Evolutionary conservation across 2,113 vertebrate genomes (phyloP).

Genomic region (Oryzias melastigma): DNA sequence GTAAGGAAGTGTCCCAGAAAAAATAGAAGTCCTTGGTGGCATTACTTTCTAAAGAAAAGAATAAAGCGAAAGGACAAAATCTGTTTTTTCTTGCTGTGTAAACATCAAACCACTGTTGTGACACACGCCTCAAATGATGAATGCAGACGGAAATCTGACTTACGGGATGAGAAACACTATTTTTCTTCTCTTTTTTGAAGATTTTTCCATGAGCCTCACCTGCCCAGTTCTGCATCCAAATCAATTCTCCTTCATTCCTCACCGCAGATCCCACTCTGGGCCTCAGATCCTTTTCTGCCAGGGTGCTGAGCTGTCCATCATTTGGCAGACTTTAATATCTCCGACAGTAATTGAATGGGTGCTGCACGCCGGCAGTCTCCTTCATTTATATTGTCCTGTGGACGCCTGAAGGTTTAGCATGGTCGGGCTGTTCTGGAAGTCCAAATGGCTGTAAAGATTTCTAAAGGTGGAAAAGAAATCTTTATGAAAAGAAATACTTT

Average conservation of each 20-base stretch:
- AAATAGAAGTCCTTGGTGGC: conserved; percentile 30
- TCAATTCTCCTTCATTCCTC: conserved; percentile 44
- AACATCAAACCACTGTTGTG: conserved; percentile 42
- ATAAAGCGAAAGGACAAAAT: conserved; percentile 23
- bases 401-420: conserved; percentile 34
- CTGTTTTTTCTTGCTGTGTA: conserved; percentile 14
- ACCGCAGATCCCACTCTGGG: conserved; percentile 40
- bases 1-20: conserved; percentile 57
- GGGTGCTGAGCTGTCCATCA: conserved; percentile 61
- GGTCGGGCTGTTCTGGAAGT: conserved; percentile 10
- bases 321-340: conserved; percentile 44
- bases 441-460: conserved; percentile 19
- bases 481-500: conserved; percentile 11
- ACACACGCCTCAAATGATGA: conserved; percentile 35
- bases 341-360: conserved; percentile 59
- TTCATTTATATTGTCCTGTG: conserved; percentile 45
- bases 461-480: background rate
- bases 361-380: conserved; percentile 27
- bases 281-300: conserved; percentile 51
- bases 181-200: conserved; percentile 45
- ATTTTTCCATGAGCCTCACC: conserved; percentile 61
- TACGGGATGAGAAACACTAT: conserved; percentile 30
- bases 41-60: background rate
- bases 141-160: conserved; percentile 27
- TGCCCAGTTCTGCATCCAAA: conserved; percentile 45